phyloP scores from a whole-genome alignment of 2,888 invertebrate genomes.

The Callimorpha dominula region DNA sequence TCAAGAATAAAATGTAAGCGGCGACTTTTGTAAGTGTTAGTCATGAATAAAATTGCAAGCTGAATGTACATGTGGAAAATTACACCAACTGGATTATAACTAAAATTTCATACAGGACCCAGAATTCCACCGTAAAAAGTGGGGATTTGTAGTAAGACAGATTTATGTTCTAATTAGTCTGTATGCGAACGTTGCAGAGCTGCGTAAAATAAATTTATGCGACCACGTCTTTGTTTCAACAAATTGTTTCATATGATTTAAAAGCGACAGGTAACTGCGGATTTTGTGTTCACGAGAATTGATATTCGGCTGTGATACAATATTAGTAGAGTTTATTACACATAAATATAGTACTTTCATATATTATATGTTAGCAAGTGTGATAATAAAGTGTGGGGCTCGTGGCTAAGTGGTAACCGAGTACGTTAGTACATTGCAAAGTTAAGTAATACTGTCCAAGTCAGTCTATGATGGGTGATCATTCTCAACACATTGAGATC shows the following conservation, averaged over 20 bases:
- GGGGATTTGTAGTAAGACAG: slow-evolving; percentile 76
- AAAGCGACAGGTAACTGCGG: slow-evolving; percentile 62
- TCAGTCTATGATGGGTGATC: no score
- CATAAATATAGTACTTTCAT: slow-evolving; percentile 5
- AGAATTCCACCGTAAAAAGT: slow-evolving; percentile 70
- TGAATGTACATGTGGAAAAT: slow-evolving; percentile 17
- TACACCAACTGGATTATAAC: slow-evolving; percentile 28
- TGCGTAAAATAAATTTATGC: slow-evolving; percentile 78
- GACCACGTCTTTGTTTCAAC: slow-evolving; percentile 73
- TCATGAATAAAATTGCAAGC: slow-evolving; percentile 11
- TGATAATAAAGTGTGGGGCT: no score
- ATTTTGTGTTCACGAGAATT: slow-evolving; percentile 45
- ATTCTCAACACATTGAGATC: no score
- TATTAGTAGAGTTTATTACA: slow-evolving; percentile 30
- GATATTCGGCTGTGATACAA: slow-evolving; percentile 29
- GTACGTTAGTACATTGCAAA: no score
- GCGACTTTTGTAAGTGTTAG: neutral
- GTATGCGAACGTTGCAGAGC: slow-evolving; percentile 67
- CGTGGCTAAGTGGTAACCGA: no score
- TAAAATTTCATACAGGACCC: slow-evolving; percentile 46
- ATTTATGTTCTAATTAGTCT: slow-evolving; percentile 83
- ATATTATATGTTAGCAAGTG: neutral
- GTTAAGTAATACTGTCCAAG: no score
- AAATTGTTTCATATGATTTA: slow-evolving; percentile 76
- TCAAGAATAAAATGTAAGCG: slow-evolving; percentile 31